Evolutionary conservation across 2,888 invertebrate genomes (phyloP).

Genomic region (Brachypalpus laphriformis): DNA sequence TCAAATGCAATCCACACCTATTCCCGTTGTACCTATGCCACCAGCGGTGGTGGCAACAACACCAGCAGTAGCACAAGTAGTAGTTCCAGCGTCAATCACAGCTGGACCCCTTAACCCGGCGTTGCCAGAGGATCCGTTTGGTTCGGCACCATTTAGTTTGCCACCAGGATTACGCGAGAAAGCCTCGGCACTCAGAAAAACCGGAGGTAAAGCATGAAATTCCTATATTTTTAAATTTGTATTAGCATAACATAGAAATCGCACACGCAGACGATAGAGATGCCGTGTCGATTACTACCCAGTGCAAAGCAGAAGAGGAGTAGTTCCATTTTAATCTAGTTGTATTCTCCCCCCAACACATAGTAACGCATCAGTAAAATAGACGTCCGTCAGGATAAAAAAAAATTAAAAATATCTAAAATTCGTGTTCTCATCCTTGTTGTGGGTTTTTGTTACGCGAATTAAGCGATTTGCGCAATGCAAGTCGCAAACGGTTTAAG

Average conservation of each 20-base stretch:
- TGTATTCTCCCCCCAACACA: conserved; percentile 61
- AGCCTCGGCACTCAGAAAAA: conserved; percentile 82
- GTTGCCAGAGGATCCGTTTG: conserved; percentile 89
- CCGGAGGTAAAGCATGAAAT: conserved; percentile 83
- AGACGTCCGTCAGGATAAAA: conserved; percentile 60
- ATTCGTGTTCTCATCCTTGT: conserved; percentile 35
- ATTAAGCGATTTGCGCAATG: conserved; percentile 18
- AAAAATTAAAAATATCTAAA: background rate
- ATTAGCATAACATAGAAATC: conserved; percentile 72
- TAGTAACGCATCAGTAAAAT: conserved; percentile 61
- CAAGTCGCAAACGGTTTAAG: background rate
- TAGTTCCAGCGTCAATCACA: conserved; percentile 53
- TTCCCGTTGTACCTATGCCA: conserved; percentile 55
- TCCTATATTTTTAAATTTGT: conserved; percentile 74
- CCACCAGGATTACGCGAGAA: conserved; percentile 84
- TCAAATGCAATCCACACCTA: conserved; percentile 64
- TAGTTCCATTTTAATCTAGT: conserved; percentile 71
- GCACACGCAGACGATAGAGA: conserved; percentile 70
- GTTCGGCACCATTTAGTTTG: conserved; percentile 91
- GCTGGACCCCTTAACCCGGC: conserved; percentile 77
- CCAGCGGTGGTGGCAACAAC: conserved; percentile 34
- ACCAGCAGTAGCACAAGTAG: conserved; percentile 27
- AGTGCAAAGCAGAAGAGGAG: conserved; percentile 68
- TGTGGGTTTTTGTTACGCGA: conserved; percentile 45
- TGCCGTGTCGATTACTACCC: conserved; percentile 62